A percentile compares a stretch with the other conserved stretches of the same genome.
phyloP scores from a whole-genome alignment of 2,888 invertebrate species.

The Acleris holmiana region DNA sequence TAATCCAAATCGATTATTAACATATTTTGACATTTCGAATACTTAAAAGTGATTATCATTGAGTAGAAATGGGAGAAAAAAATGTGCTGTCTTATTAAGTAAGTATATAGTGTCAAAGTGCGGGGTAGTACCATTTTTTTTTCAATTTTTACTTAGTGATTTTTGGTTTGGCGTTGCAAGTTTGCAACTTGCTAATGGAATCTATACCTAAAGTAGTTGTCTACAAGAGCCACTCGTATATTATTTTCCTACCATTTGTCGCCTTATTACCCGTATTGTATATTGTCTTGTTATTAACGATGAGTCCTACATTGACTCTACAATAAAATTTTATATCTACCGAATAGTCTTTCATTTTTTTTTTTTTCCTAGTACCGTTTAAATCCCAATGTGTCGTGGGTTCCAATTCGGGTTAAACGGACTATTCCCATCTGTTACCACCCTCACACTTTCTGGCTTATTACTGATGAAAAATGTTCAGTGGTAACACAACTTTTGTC shows the following conservation, averaged over 20 bases:
- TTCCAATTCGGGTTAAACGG: too few species aligned
- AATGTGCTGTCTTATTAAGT: slow-evolving; percentile 1
- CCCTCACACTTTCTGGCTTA: too few species aligned
- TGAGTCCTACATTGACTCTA: slow-evolving; percentile 69
- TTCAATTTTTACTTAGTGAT: slow-evolving; percentile 15
- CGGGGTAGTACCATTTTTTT: slow-evolving; percentile 9
- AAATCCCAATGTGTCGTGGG: too few species aligned
- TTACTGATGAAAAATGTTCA: too few species aligned
- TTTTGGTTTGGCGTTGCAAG: slow-evolving; percentile 1
- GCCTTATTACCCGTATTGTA: slow-evolving; percentile 52
- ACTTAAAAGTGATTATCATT: slow-evolving; percentile 11
- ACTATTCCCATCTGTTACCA: too few species aligned
- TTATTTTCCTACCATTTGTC: slow-evolving; percentile 41
- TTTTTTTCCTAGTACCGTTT: background rate
- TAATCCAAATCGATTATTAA: slow-evolving; percentile 49
- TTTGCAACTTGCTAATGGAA: slow-evolving; percentile 39
- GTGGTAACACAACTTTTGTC: too few species aligned
- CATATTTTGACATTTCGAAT: slow-evolving; percentile 43
- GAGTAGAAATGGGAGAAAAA: slow-evolving; percentile 3
- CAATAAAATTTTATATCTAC: slow-evolving; percentile 79
- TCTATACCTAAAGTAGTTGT: slow-evolving; percentile 43
- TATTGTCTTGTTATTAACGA: slow-evolving; percentile 77
- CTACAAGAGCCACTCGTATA: slow-evolving; percentile 47
- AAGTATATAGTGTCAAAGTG: slow-evolving; percentile 5
- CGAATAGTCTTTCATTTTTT: slow-evolving; percentile 46